Evolutionary conservation across 2,888 invertebrate genomes (phyloP).

Genomic region (Ecdyonurus torrentis): DNA sequence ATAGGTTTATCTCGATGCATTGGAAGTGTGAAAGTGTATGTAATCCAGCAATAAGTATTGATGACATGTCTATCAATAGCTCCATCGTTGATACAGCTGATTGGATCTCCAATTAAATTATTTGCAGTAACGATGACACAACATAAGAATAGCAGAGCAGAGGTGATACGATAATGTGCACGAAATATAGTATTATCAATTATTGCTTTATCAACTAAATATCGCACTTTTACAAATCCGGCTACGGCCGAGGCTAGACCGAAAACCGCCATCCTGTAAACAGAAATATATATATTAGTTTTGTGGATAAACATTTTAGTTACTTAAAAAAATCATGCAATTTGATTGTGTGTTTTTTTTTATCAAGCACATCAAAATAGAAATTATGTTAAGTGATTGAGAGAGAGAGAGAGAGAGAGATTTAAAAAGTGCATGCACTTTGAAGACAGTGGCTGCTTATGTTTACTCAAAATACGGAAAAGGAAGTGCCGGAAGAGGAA

Average conservation of each 20-base stretch:
- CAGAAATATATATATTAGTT: too few relatives aligned
- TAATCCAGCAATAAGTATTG: slow-evolving; percentile 84
- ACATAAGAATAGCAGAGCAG: slow-evolving; percentile 68
- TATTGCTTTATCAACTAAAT: slow-evolving; percentile 71
- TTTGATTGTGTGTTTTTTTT: too few relatives aligned
- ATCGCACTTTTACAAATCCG: slow-evolving; percentile 80
- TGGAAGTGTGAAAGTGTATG: slow-evolving; percentile 73
- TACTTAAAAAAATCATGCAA: too few relatives aligned
- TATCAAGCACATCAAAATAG: too few relatives aligned
- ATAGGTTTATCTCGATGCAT: slow-evolving; percentile 42
- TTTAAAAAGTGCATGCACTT: too few relatives aligned
- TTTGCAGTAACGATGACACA: slow-evolving; percentile 80
- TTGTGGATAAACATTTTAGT: too few relatives aligned
- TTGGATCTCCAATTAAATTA: slow-evolving; percentile 80
- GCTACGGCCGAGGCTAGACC: slow-evolving; percentile 76
- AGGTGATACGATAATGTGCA: slow-evolving; percentile 74
- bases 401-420: too few relatives aligned
- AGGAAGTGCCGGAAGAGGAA: too few relatives aligned
- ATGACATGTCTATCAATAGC: slow-evolving; percentile 66
- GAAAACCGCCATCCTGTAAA: slow-evolving; percentile 52
- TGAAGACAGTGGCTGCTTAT: too few relatives aligned
- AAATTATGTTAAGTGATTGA: too few relatives aligned
- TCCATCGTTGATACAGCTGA: slow-evolving; percentile 69
- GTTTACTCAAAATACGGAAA: too few relatives aligned
- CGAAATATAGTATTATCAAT: slow-evolving; percentile 83